phyloP scores from a whole-genome alignment of 2,113 vertebrate species.

The Callionymus lyra region DNA sequence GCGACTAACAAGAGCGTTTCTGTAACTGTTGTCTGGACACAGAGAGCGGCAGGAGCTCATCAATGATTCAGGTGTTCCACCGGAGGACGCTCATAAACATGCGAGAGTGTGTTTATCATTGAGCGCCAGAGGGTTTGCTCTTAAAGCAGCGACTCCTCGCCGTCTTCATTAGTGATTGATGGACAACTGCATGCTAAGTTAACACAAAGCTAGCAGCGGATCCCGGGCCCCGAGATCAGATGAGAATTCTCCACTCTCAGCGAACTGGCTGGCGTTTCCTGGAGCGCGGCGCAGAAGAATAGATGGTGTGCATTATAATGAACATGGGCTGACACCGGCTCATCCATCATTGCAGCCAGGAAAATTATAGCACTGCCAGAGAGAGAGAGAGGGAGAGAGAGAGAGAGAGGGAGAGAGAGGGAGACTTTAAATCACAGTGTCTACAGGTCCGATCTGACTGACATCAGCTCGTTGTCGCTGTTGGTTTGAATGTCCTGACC shows the following conservation, averaged over 20 bases:
- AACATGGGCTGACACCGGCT: constrained; percentile 67
- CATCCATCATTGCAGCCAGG: constrained; percentile 71
- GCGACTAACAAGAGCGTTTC: constrained; percentile 4
- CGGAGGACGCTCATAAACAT: constrained; percentile 17
- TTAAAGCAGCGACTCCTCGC: constrained; percentile 21
- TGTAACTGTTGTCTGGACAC: constrained; percentile 20
- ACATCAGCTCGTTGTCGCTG: constrained; percentile 37
- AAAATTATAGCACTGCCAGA: constrained; percentile 65
- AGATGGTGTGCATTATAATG: constrained; percentile 75
- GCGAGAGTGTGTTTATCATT: constrained; percentile 30
- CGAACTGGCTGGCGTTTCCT: constrained; percentile 66
- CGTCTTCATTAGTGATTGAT: constrained; percentile 63
- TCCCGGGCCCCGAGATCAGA: constrained; percentile 52
- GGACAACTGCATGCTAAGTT: constrained; percentile 40
- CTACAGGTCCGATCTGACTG: constrained; percentile 34
- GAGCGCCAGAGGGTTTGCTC: constrained; percentile 17
- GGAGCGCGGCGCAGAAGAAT: constrained; percentile 64
- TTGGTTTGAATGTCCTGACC: constrained; percentile 26
- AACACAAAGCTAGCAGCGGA: constrained; percentile 55
- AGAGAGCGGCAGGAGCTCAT: constrained; percentile 23
- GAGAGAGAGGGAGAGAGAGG: constrained; percentile 26
- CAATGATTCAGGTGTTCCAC: constrained; percentile 37
- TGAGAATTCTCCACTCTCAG: constrained; percentile 45
- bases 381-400: constrained; percentile 26
- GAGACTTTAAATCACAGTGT: constrained; percentile 51